These are phyloP conservation scores for Artibeus lituratus DNA, from an alignment of 2,797 vertebrate species.

Conservation along the genomic window DNA sequence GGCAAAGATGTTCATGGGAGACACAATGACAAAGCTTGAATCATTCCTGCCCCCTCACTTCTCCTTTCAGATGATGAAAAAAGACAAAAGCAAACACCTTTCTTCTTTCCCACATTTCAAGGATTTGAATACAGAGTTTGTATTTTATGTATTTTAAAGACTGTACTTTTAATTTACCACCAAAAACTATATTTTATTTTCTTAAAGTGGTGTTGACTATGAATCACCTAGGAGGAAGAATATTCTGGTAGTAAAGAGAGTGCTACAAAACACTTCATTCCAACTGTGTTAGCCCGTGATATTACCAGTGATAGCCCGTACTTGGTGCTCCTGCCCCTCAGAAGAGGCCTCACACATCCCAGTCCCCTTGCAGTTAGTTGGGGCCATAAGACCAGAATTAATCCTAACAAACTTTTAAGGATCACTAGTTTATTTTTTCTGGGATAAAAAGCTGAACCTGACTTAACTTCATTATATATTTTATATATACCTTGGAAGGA, in stretches of 20 bases:
- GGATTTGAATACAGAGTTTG: not conserved
- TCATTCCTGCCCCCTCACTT: not conserved
- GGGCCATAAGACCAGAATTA: not conserved
- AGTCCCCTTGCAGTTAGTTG: not conserved
- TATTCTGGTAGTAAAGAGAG: not conserved
- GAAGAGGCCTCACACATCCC: not conserved
- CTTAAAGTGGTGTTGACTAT: not conserved
- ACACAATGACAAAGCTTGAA: not conserved
- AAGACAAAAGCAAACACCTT: not conserved
- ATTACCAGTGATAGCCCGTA: not conserved
- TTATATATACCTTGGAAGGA: slow-evolving; percentile 8
- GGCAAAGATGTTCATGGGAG: not conserved
- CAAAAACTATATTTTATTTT: not conserved
- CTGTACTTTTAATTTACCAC: slow-evolving; percentile 10
- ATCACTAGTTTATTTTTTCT: not conserved
- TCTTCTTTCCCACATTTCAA: not conserved
- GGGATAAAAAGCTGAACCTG: not conserved
- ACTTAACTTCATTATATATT: slow-evolving; percentile 10
- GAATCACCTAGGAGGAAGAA: not conserved
- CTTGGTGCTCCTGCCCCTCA: not conserved
- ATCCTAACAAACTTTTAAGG: not conserved
- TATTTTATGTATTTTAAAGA: slow-evolving; percentile 12
- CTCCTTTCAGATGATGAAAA: not conserved
- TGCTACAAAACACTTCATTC: not conserved
- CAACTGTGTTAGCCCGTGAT: not conserved